Percentiles rank a stretch among this genome's conserved stretches.
These are phyloP conservation scores for Pygmarrhopalites habei DNA, from an alignment of 1,140 invertebrate species.

Conservation along the genomic window DNA sequence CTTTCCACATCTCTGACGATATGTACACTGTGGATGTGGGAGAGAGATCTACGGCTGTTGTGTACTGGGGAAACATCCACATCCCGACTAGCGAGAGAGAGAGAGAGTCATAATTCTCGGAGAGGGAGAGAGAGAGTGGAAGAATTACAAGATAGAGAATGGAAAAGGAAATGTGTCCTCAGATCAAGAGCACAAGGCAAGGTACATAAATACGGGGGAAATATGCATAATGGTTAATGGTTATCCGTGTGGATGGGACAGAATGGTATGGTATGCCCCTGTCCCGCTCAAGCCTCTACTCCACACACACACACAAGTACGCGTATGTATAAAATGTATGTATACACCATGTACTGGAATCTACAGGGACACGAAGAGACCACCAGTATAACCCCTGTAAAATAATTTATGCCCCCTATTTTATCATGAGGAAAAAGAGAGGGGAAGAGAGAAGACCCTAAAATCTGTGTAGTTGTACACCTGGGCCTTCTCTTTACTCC, in stretches of 20 bases:
- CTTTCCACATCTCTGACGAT: too few relatives aligned
- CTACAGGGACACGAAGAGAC: constrained; percentile 19
- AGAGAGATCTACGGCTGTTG: too few relatives aligned
- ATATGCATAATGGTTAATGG: constrained; percentile 9
- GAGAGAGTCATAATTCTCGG: too few relatives aligned
- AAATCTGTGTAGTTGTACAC: constrained; percentile 33
- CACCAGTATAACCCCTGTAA: constrained; percentile 37
- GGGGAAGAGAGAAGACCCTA: constrained; percentile 21
- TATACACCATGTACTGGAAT: neutral
- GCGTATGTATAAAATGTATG: neutral
- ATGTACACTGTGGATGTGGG: too few relatives aligned
- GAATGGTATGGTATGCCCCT: constrained; percentile 5
- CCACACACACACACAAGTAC: too few relatives aligned
- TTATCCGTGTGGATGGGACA: neutral
- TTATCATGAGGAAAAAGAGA: constrained; percentile 27
- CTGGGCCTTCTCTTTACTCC: constrained; percentile 16
- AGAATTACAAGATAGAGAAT: too few relatives aligned
- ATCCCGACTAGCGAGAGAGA: too few relatives aligned
- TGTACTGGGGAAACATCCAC: too few relatives aligned
- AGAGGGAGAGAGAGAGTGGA: too few relatives aligned
- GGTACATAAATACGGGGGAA: neutral
- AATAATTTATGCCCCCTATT: constrained; percentile 40
- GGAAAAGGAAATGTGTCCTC: too few relatives aligned
- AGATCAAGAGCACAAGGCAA: too few relatives aligned
- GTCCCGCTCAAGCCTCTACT: neutral